Evolutionary conservation across 92 coral and sea anemone species (phyloP), one percentile per base, ranked within the genome.

Genomic region (Bergia puertoricense): DNA sequence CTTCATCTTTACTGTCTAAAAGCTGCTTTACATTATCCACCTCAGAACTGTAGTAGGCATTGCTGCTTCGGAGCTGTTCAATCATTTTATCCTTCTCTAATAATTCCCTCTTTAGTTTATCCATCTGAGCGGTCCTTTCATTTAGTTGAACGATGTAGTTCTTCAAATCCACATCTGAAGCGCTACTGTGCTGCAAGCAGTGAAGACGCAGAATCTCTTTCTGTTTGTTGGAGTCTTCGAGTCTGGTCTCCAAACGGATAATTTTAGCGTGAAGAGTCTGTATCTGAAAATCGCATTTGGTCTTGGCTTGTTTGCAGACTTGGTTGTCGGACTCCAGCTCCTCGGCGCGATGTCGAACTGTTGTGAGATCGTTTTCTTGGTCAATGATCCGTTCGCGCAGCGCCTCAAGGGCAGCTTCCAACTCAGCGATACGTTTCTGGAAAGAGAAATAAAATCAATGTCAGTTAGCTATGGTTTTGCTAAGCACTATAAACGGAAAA

Each of bases 191-290:
- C 85, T 59, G 85, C 68, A 56, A n/a, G 38, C 71, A 39, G 23
- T 81, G 85, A 81, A 81, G 85, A 54, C 74, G 74, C 48, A 81
- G 73, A n/a, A 38, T 16, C 39, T 81, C 85, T 44, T 56, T 81
- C 68, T 81, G 74, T 39, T 39, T 59, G 85, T 23, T 62, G 36
- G 74, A 40, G 18, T 81, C 85, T 13, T 59, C 74, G 2, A 81
- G 85, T 54, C 85, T 62, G 38, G 71, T 81, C 85, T 81, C 85
- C 72, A 81, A 81, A 66, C 85, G 74, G 22, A 16, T 66, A 81
- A 62, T 66, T 81, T 66, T 81, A 51, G 50, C 37, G 74, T 20
- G 36, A 81, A 81, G 85, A 41, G 85, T 1, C 38, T 81, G 85
- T 1, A 59, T 41, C 85, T 40, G 43, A 41, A 81, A 81, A 4